Percentiles rank a stretch among this genome's conserved stretches.
Conservation (phyloP, 2,888 invertebrate species). For the Mongoloraphidia duomilia region DNA sequence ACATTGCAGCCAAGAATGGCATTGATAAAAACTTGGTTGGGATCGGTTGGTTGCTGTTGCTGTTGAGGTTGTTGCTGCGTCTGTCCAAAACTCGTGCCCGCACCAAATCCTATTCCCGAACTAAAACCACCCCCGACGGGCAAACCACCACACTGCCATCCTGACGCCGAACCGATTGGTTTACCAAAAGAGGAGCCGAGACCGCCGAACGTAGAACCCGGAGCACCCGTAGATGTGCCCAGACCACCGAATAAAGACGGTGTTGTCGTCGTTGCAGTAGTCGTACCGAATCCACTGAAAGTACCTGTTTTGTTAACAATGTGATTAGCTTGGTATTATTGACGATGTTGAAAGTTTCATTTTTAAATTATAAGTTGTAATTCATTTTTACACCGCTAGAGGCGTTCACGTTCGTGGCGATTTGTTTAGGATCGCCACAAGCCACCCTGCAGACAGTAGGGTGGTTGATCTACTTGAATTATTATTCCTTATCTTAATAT, state of each 20-base stretch:
- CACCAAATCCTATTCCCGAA: slow-evolving; percentile 31
- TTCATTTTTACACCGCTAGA: slow-evolving; percentile 5
- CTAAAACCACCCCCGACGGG: slow-evolving; percentile 25
- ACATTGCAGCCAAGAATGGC: slow-evolving; percentile 67
- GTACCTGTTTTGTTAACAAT: slow-evolving; percentile 1
- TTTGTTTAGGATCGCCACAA: too few species aligned
- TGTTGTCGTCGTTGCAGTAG: slow-evolving; percentile 23
- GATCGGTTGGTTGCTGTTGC: slow-evolving; percentile 38
- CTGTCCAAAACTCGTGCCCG: slow-evolving; percentile 25
- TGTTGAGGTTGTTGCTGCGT: slow-evolving; percentile 29
- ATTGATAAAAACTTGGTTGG: slow-evolving; percentile 55
- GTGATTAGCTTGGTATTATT: not conserved
- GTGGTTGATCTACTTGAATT: too few species aligned
- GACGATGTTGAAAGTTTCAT: not conserved
- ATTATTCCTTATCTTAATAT: too few species aligned
- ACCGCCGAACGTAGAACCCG: slow-evolving; percentile 19
- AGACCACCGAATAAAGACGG: slow-evolving; percentile 23
- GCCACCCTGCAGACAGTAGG: too few species aligned
- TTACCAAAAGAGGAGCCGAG: slow-evolving; percentile 17
- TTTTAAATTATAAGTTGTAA: not conserved
- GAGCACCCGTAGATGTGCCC: slow-evolving; percentile 23
- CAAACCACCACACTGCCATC: slow-evolving; percentile 32
- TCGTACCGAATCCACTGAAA: slow-evolving; percentile 25
- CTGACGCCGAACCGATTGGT: slow-evolving; percentile 28
- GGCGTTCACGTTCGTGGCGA: slow-evolving; percentile 7